phyloP scores from a whole-genome alignment of 2,888 invertebrate species.

The Dione vanillae region DNA sequence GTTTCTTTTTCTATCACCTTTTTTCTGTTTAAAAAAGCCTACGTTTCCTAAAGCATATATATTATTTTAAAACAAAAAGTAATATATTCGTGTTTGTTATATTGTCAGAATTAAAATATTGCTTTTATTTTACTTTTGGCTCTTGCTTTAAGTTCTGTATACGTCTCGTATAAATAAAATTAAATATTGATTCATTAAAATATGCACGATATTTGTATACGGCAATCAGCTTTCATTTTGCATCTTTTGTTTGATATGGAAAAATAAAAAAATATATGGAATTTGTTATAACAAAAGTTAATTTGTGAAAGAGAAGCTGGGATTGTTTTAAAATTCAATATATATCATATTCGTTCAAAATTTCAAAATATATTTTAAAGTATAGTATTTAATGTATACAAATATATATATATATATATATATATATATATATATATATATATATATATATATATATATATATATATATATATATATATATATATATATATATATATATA shows the following conservation, averaged over 20 bases:
- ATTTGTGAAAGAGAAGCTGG: neutral
- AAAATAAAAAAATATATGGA: neutral
- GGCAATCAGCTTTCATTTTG: neutral
- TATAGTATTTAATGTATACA: neutral
- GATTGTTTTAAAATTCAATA: neutral
- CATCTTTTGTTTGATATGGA: neutral
- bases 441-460: too few relatives aligned
- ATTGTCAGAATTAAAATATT: too few relatives aligned
- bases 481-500: too few relatives aligned
- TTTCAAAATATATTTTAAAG: too few relatives aligned
- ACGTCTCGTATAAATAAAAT: neutral
- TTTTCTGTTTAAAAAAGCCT: neutral
- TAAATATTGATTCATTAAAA: constrained; percentile 4
- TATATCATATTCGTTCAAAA: neutral
- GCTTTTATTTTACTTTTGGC: neutral
- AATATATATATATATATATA: too few relatives aligned
- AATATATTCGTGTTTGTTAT: too few relatives aligned
- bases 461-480: too few relatives aligned
- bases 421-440: too few relatives aligned
- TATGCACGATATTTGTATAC: neutral
- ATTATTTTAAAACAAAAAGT: too few relatives aligned
- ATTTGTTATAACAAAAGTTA: constrained; percentile 1
- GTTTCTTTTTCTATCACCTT: neutral
- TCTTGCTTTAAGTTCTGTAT: neutral
- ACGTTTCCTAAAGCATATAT: too few relatives aligned